Conservation (phyloP, 2,888 invertebrate species). For the Oithona nana region DNA sequence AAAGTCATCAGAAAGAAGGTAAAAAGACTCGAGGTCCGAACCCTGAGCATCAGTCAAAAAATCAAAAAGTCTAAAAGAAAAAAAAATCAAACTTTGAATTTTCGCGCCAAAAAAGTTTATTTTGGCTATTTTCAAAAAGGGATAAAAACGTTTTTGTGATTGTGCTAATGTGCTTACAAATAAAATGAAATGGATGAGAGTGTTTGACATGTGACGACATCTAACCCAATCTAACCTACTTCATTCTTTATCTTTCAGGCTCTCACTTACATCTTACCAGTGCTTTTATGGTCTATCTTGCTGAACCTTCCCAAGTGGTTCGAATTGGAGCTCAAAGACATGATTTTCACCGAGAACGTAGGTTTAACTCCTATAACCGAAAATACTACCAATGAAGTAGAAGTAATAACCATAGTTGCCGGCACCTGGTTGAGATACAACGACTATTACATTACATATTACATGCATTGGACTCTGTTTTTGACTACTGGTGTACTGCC, state of each 20-base stretch:
- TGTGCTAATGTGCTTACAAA: too few relatives aligned
- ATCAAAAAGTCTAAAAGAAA: too few relatives aligned
- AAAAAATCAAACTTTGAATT: too few relatives aligned
- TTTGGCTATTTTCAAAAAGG: too few relatives aligned
- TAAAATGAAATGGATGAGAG: too few relatives aligned
- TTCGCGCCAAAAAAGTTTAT: too few relatives aligned
- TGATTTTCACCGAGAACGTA: not conserved
- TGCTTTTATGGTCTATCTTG: not conserved
- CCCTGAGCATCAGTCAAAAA: too few relatives aligned
- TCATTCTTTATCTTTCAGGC: too few relatives aligned
- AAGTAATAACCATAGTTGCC: not conserved
- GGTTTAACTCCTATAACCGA: not conserved
- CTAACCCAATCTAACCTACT: too few relatives aligned
- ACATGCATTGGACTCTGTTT: constrained; percentile 7
- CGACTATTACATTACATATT: constrained; percentile 3
- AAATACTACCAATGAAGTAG: not conserved
- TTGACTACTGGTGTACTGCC: constrained; percentile 3
- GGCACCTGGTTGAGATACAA: constrained; percentile 12
- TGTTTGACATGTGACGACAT: too few relatives aligned
- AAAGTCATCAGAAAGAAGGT: not conserved
- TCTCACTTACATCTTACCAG: constrained; percentile 9
- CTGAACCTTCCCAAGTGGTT: constrained; percentile 10
- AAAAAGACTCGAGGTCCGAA: too few relatives aligned
- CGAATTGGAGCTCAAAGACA: constrained; percentile 4
- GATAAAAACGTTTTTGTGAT: too few relatives aligned